phyloP scores from a whole-genome alignment of 1,140 invertebrate species.

The Leptinotarsa lineolata region DNA sequence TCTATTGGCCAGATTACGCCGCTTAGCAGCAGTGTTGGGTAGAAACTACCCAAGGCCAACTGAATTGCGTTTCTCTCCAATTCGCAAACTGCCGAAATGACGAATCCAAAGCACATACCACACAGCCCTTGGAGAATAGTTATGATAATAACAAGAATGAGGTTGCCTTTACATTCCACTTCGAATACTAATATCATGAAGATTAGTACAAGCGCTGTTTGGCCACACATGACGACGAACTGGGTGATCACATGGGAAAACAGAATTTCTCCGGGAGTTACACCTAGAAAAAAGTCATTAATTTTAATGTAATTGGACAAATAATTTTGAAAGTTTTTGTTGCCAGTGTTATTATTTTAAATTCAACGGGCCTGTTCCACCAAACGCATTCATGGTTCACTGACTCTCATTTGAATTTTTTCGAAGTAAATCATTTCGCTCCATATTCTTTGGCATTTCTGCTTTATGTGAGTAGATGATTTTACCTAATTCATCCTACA shows the following conservation, averaged over 20 bases:
- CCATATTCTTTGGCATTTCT: too few species aligned
- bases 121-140: conserved; percentile 87
- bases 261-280: conserved; percentile 86
- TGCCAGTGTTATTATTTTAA: too few species aligned
- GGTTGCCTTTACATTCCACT: conserved; percentile 83
- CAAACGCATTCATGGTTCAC: too few species aligned
- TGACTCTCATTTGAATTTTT: too few species aligned
- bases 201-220: conserved; percentile 83
- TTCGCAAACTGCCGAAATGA: conserved; percentile 91
- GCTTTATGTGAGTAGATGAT: too few species aligned
- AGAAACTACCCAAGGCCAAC: conserved; percentile 90
- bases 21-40: conserved; percentile 88
- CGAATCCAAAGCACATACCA: conserved; percentile 93
- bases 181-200: conserved; percentile 90
- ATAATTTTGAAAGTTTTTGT: too few species aligned
- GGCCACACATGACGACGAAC: conserved; percentile 91
- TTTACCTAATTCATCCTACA: too few species aligned
- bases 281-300: conserved; percentile 62
- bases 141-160: conserved; percentile 81
- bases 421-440: too few species aligned
- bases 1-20: conserved; percentile 89
- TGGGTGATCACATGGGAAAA: conserved; percentile 91
- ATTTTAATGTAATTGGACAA: too few species aligned
- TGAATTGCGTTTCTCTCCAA: conserved; percentile 94
- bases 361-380: too few species aligned